These are phyloP conservation scores for Melanaphis sacchari DNA, from an alignment of 1,140 invertebrate species.

Conservation along the genomic window DNA sequence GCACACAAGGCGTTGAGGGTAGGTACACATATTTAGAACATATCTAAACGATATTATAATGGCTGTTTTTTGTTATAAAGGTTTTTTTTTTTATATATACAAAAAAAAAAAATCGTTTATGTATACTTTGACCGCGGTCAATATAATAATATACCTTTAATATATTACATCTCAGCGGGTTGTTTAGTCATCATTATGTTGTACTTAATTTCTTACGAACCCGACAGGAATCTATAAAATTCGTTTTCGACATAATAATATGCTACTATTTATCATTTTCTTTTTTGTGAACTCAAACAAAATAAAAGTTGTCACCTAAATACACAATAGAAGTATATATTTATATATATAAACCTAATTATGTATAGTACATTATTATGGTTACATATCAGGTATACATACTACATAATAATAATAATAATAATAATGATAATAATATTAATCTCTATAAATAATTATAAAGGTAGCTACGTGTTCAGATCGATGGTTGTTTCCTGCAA, in stretches of 20 bases:
- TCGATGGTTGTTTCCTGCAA: not conserved
- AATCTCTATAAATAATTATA: not conserved
- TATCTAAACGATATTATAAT: not conserved
- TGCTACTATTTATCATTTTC: not conserved
- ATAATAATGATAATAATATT: not conserved
- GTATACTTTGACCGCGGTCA: not conserved
- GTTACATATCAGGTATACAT: not conserved
- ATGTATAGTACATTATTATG: not conserved
- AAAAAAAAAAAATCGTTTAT: conserved; percentile 39
- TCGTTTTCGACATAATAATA: not conserved
- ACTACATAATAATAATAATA: not conserved
- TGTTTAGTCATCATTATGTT: conserved; percentile 15
- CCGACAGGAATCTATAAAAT: conserved; percentile 1
- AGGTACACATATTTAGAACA: not conserved
- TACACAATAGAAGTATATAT: not conserved
- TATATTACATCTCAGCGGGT: not conserved
- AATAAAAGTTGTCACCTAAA: not conserved
- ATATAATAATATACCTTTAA: not conserved
- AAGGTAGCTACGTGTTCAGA: not conserved
- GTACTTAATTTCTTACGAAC: not conserved
- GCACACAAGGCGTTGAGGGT: not conserved
- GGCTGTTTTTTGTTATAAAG: not conserved
- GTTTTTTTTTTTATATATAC: not conserved
- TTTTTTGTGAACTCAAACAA: not conserved
- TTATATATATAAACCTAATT: no score